phyloP scores from a whole-genome alignment of 1,140 invertebrate genomes.

The Notospermus geniculatus region DNA sequence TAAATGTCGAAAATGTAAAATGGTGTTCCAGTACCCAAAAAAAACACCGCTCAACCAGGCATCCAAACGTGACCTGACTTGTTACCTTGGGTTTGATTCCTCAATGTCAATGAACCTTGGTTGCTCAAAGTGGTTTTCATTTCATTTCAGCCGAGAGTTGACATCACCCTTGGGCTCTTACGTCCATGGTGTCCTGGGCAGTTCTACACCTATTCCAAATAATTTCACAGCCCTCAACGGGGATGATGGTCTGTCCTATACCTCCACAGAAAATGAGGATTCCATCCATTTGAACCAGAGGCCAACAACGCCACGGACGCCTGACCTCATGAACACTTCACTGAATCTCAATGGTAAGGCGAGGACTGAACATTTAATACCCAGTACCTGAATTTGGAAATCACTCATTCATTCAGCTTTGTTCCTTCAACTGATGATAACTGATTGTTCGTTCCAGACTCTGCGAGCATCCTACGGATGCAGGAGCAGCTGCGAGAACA shows the following conservation, averaged over 20 bases:
- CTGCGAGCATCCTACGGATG: conserved; percentile 18
- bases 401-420: no score
- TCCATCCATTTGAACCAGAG: conserved; percentile 2
- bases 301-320: conserved; percentile 5
- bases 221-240: conserved; percentile 19
- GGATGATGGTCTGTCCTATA: conserved; percentile 47
- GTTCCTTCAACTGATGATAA: no score
- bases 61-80: no score
- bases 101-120: background rate
- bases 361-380: no score
- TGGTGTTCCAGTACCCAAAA: no score
- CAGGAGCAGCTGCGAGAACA: conserved; percentile 46
- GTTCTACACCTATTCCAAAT: background rate
- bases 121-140: background rate
- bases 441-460: no score
- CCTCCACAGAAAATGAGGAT: conserved; percentile 37
- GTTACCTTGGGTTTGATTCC: no score
- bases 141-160: background rate
- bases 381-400: no score
- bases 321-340: conserved; percentile 33
- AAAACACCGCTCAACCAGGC: no score
- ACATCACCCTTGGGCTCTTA: conserved; percentile 8
- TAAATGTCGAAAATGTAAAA: no score
- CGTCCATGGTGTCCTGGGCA: conserved; percentile 4
- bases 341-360: conserved; percentile 41